phyloP scores from a whole-genome alignment of 2,797 vertebrate species.

The Acanthiza pusilla region DNA sequence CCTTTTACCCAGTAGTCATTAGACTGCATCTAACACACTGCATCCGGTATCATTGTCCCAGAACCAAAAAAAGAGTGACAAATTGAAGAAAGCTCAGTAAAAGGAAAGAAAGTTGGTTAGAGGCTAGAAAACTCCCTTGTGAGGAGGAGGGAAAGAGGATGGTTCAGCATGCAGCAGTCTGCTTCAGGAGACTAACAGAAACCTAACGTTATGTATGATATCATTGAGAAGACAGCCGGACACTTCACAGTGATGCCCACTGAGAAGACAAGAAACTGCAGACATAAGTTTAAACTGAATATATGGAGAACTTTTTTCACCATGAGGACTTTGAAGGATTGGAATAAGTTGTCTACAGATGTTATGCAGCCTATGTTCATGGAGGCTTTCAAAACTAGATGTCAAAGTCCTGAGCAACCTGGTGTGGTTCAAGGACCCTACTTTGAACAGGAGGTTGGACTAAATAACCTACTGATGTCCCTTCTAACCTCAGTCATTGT shows the following conservation, averaged over 20 bases:
- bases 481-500: not conserved
- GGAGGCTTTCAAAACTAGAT: not conserved
- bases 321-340: not conserved
- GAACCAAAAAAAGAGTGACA: not conserved
- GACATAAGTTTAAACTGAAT: not conserved
- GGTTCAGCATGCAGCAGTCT: not conserved
- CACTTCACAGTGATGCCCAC: not conserved
- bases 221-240: not conserved
- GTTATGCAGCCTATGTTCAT: not conserved
- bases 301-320: not conserved
- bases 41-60: not conserved
- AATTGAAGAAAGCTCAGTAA: not conserved
- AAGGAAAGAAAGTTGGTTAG: not conserved
- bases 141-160: not conserved
- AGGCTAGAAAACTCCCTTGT: not conserved
- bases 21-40: not conserved
- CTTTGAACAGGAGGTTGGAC: not conserved
- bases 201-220: not conserved
- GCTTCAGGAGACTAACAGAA: not conserved
- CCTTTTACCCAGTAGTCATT: not conserved
- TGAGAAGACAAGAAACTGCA: not conserved
- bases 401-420: not conserved
- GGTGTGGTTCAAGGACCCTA: not conserved
- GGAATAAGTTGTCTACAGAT: not conserved
- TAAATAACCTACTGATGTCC: not conserved